Conservation (phyloP, 2,113 vertebrate genomes). For the Proterorhinus semilunaris region DNA sequence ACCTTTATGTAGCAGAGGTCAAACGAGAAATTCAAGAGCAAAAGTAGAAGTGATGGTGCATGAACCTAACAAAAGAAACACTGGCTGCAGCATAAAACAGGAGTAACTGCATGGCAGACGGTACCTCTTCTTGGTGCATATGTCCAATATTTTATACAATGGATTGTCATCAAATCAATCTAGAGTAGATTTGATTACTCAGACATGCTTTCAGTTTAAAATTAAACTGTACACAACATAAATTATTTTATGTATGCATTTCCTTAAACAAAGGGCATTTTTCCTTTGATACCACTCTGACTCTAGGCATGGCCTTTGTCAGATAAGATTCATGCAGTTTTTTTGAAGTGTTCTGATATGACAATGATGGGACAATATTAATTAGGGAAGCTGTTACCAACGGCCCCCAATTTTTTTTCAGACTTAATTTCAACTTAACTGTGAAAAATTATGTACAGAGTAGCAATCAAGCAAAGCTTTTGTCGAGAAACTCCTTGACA, state of each 20-base stretch:
- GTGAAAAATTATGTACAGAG: conserved; percentile 44
- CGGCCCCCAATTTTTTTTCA: neutral
- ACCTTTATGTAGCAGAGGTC: conserved; percentile 92
- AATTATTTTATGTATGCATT: neutral
- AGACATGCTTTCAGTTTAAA: too few species aligned
- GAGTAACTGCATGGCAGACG: conserved; percentile 61
- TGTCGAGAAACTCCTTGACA: conserved; percentile 47
- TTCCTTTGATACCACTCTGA: too few species aligned
- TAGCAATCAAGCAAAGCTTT: conserved; percentile 52
- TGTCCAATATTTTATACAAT: neutral
- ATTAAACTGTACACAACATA: too few species aligned
- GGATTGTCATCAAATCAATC: conserved; percentile 7
- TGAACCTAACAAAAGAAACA: conserved; percentile 24
- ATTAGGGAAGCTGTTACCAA: conserved; percentile 23
- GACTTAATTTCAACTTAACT: conserved; percentile 37
- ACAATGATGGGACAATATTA: neutral
- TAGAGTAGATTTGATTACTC: conserved; percentile 10
- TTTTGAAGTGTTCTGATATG: conserved; percentile 3
- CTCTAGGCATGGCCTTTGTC: neutral
- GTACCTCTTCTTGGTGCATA: conserved; percentile 32
- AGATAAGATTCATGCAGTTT: neutral
- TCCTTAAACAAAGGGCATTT: too few species aligned
- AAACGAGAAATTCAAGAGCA: conserved; percentile 89
- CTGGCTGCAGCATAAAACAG: conserved; percentile 19
- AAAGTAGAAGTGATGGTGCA: conserved; percentile 43